A percentile compares a stretch with the other conserved stretches of the same genome.
phyloP scores from a whole-genome alignment of 2,888 invertebrate genomes.

The Quadroppia sp. region DNA sequence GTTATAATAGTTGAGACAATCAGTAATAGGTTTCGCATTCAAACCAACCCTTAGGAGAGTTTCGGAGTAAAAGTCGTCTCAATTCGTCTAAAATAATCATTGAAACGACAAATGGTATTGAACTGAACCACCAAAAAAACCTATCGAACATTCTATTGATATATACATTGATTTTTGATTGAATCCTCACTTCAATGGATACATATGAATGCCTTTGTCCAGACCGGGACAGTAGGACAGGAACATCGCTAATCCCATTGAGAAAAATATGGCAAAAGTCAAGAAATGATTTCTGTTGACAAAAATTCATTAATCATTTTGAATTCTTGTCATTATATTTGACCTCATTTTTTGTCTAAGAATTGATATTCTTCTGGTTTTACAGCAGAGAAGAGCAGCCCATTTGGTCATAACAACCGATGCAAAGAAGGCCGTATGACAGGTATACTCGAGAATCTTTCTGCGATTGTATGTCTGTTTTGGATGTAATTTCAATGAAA shows the following conservation, averaged over 20 bases:
- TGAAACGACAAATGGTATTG: constrained; percentile 92
- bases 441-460: constrained; percentile 55
- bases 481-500: no score
- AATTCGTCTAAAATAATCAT: constrained; percentile 99
- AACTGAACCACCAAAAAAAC: constrained; percentile 98
- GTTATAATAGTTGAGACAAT: background rate
- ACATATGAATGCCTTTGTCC: constrained; percentile 41
- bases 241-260: constrained; percentile 37
- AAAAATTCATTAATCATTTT: constrained; percentile 12
- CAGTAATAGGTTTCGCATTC: constrained; percentile 96
- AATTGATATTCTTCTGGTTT: constrained; percentile 55
- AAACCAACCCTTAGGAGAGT: constrained; percentile 97
- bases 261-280: constrained; percentile 32
- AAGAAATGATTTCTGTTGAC: constrained; percentile 37
- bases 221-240: constrained; percentile 39
- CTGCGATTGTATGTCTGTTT: constrained; percentile 53
- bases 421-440: constrained; percentile 56
- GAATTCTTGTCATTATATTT: background rate
- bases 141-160: constrained; percentile 56
- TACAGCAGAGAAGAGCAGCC: constrained; percentile 56
- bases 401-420: constrained; percentile 56
- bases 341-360: constrained; percentile 57
- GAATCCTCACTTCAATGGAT: constrained; percentile 37
- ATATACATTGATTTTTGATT: background rate
- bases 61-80: constrained; percentile 91